These are phyloP conservation scores for Theocolax elegans DNA, from an alignment of 1,140 invertebrate species.

Conservation along the genomic window DNA sequence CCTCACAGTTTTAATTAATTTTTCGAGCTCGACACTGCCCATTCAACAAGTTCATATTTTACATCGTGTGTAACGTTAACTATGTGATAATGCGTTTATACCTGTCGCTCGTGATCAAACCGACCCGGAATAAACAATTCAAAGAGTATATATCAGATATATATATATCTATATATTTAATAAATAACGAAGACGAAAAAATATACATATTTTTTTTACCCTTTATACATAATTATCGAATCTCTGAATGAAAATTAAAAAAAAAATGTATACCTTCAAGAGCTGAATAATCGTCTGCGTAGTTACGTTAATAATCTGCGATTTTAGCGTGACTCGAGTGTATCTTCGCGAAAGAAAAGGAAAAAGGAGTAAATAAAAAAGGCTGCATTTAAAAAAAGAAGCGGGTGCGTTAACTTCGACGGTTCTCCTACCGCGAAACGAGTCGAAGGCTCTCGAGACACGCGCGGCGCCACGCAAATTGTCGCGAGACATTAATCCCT, in stretches of 20 bases:
- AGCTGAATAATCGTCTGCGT: neutral
- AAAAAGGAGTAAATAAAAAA: neutral
- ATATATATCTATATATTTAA: conserved; percentile 9
- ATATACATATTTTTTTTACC: conserved; percentile 5
- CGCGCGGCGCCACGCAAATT: neutral
- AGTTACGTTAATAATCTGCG: conserved; percentile 9
- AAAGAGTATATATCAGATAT: conserved; percentile 13
- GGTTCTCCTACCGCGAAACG: too few species aligned
- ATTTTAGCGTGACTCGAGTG: neutral
- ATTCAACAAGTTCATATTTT: conserved; percentile 31
- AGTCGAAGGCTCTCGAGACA: neutral
- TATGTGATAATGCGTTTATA: conserved; percentile 10
- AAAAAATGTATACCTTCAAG: too few species aligned
- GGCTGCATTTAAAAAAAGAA: conserved; percentile 2
- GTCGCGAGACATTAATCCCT: conserved; percentile 4
- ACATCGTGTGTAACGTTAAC: conserved; percentile 13
- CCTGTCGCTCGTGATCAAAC: neutral
- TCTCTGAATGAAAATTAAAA: neutral
- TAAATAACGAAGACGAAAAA: conserved; percentile 10
- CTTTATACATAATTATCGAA: conserved; percentile 23
- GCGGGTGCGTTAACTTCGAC: too few species aligned
- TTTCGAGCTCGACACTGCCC: neutral
- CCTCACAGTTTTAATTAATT: conserved; percentile 33
- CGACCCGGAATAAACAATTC: neutral
- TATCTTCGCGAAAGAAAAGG: neutral